Conservation (phyloP, 2,797 vertebrate genomes). For the Anabas testudineus region DNA sequence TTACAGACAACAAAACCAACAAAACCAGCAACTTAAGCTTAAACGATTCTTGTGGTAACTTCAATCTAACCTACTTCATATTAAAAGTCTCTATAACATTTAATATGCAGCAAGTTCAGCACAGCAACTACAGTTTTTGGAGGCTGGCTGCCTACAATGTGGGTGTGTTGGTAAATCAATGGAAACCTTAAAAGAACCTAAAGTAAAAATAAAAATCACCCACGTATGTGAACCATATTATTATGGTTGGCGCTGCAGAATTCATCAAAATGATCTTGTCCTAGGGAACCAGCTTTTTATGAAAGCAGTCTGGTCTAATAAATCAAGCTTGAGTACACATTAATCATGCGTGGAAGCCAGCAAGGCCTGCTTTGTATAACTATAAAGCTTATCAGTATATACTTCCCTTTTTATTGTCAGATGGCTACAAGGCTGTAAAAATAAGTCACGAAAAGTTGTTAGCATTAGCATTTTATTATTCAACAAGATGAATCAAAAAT, state of each 20-base stretch:
- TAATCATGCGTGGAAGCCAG: background rate
- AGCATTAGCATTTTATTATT: background rate
- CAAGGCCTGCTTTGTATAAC: background rate
- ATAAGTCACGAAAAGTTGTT: background rate
- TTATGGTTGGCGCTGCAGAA: background rate
- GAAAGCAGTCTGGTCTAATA: background rate
- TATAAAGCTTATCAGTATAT: background rate
- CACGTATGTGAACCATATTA: background rate
- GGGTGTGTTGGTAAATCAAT: conserved; percentile 23
- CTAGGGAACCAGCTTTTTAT: background rate
- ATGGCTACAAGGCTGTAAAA: background rate
- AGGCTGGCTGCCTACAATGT: conserved; percentile 21
- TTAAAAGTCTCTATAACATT: background rate
- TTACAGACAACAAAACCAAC: background rate
- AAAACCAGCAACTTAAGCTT: background rate
- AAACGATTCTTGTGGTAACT: background rate
- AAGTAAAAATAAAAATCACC: conserved; percentile 26
- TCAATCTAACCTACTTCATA: background rate
- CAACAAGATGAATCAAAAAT: too few species aligned
- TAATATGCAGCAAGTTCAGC: background rate
- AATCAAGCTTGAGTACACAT: background rate
- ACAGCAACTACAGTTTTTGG: conserved; percentile 21
- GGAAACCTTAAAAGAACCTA: conserved; percentile 10
- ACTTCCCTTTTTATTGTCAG: conserved; percentile 1
- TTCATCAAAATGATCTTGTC: background rate